A percentile compares a stretch with the other conserved stretches of the same genome.
Evolutionary conservation across 2,113 vertebrate genomes (phyloP).

Genomic region (Fukomys damarensis): DNA sequence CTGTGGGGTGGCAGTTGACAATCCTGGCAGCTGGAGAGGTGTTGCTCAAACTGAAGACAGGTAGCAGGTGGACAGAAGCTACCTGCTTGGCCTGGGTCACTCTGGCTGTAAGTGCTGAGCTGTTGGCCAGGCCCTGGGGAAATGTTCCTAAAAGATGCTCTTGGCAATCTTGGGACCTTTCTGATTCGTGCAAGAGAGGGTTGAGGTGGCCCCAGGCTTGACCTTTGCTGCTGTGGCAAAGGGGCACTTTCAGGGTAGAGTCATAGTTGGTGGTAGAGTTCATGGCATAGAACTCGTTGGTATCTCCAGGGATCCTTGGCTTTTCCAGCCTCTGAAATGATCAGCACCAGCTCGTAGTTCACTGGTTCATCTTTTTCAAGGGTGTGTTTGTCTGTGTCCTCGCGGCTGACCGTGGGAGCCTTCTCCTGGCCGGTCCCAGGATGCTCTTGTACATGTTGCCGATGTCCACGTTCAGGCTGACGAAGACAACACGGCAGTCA

Average conservation of each 20-base stretch:
- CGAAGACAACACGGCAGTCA: too few species aligned
- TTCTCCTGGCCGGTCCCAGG: constrained; percentile 98
- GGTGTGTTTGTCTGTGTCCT: constrained; percentile 99
- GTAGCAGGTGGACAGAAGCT: too few species aligned
- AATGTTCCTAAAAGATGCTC: constrained; percentile 94
- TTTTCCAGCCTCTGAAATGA: constrained; percentile 96
- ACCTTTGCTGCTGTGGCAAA: constrained; percentile 89
- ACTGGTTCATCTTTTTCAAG: constrained; percentile 94
- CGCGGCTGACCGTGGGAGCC: constrained; percentile 94
- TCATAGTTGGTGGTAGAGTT: constrained; percentile 98
- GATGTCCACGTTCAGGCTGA: too few species aligned
- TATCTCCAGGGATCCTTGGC: constrained; percentile 96
- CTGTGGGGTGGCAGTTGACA: too few species aligned
- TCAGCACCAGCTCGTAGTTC: constrained; percentile 96
- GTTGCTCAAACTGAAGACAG: too few species aligned
- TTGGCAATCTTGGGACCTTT: constrained; percentile 98
- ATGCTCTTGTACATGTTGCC: too few species aligned
- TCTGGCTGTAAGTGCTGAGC: too few species aligned
- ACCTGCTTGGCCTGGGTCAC: too few species aligned
- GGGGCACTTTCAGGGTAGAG: constrained; percentile 95
- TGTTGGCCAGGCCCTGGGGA: constrained; percentile 61
- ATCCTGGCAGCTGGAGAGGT: too few species aligned
- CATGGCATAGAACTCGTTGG: constrained; percentile 99
- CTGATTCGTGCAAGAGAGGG: constrained; percentile 97
- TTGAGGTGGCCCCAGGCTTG: constrained; percentile 95